These are phyloP conservation scores for Cepphus grylle DNA, from an alignment of 2,113 vertebrate species.

Conservation along the genomic window DNA sequence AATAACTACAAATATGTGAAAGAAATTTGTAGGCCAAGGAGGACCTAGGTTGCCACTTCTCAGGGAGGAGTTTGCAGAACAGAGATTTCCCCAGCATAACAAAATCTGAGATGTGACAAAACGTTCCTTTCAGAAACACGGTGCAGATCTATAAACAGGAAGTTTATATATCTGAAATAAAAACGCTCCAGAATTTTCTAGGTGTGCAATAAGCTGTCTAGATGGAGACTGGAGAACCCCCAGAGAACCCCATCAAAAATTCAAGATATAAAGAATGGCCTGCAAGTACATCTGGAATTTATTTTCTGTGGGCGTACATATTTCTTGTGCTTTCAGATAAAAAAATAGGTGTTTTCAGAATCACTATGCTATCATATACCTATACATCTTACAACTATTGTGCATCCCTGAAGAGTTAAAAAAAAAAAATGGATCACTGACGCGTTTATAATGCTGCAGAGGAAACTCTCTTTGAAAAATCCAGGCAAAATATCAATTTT, in stretches of 20 bases:
- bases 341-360: neutral
- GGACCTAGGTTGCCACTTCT: neutral
- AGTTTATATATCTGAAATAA: neutral
- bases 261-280: neutral
- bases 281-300: neutral
- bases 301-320: neutral
- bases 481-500: neutral
- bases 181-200: neutral
- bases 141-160: neutral
- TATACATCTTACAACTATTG: neutral
- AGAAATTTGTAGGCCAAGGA: neutral
- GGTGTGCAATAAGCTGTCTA: neutral
- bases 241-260: neutral
- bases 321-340: neutral
- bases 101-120: neutral
- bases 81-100: neutral
- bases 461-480: neutral
- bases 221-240: neutral
- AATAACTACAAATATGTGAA: neutral
- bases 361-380: neutral
- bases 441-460: neutral
- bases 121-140: neutral
- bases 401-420: neutral
- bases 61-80: neutral
- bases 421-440: neutral